A percentile compares a stretch with the other conserved stretches of the same genome.
These are phyloP conservation scores for Drosophila tristis DNA, from an alignment of 1,140 invertebrate species.

Conservation along the genomic window DNA sequence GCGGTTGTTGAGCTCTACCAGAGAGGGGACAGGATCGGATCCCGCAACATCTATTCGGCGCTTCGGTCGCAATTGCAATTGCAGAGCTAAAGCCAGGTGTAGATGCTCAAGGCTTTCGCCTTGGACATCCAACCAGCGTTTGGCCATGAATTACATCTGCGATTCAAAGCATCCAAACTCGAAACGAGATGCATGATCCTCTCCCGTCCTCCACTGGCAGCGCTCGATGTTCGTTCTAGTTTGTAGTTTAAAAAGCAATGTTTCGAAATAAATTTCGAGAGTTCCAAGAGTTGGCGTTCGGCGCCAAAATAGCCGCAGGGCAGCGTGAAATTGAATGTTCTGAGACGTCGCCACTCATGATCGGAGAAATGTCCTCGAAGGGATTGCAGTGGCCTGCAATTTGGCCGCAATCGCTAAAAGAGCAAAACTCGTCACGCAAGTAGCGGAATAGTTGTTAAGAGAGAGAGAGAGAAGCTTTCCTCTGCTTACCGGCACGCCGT, in stretches of 20 bases:
- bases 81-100: neutral
- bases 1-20: slow-evolving; percentile 35
- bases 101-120: slow-evolving; percentile 21
- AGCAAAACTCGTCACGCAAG: neutral
- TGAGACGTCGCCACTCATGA: neutral
- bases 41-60: slow-evolving; percentile 40
- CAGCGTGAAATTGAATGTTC: slow-evolving; percentile 39
- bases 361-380: neutral
- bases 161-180: slow-evolving; percentile 7
- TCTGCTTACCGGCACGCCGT: slow-evolving; percentile 53
- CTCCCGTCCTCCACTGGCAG: neutral
- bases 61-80: neutral
- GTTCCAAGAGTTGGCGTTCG: slow-evolving; percentile 49
- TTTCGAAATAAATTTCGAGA: slow-evolving; percentile 5
- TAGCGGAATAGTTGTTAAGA: neutral
- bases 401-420: neutral
- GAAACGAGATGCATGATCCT: slow-evolving; percentile 52
- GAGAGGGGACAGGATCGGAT: slow-evolving; percentile 4
- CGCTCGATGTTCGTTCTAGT: slow-evolving; percentile 19
- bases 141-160: neutral
- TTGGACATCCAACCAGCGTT: slow-evolving; percentile 1
- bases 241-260: neutral
- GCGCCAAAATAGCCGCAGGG: slow-evolving; percentile 62
- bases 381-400: neutral
- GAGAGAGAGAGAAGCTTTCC: slow-evolving; percentile 42